Conservation (phyloP, 2,113 vertebrate genomes). For the Pterocles orientalis region DNA sequence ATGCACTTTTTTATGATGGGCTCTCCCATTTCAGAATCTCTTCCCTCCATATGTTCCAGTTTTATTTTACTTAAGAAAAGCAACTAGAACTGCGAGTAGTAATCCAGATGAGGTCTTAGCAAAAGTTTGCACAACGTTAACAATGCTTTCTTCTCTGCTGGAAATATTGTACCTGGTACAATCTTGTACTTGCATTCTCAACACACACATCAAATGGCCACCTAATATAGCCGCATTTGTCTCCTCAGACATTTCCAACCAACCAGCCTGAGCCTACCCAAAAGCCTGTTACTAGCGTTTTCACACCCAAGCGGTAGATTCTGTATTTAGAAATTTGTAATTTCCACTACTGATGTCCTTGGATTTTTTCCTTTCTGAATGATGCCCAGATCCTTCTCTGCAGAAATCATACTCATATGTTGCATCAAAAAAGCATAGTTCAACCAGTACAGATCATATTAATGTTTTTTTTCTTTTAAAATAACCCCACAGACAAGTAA, state of each 20-base stretch:
- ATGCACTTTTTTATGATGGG: fast-evolving
- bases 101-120: not conserved
- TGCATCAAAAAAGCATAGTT: not conserved
- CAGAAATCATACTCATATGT: not conserved
- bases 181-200: not conserved
- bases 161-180: not conserved
- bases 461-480: not conserved
- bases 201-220: fast-evolving
- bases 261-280: not conserved
- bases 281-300: not conserved
- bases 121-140: not conserved
- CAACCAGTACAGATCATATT: not conserved
- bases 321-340: not conserved
- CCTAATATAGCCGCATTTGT: fast-evolving
- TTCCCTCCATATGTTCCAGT: not conserved
- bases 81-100: not conserved
- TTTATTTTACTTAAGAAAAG: not conserved
- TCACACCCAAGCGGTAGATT: not conserved
- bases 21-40: not conserved
- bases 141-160: not conserved
- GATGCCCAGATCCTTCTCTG: not conserved
- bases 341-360: not conserved
- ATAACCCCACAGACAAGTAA: not conserved
- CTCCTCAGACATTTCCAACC: not conserved
- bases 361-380: not conserved